phyloP scores from a whole-genome alignment of 2,113 vertebrate species.

The Protomyctophum bolini region DNA sequence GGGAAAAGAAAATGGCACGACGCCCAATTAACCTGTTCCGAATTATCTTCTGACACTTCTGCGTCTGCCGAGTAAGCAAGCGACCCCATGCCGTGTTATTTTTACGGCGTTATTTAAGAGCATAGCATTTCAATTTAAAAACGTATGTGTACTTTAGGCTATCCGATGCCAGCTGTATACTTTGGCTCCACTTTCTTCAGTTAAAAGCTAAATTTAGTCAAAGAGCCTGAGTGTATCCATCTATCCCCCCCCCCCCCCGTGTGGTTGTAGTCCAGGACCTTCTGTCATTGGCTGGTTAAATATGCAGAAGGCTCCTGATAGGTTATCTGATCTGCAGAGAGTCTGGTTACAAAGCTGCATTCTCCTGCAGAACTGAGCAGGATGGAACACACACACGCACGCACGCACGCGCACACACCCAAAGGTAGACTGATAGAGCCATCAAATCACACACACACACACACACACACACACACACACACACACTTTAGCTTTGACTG shows the following conservation, averaged over 20 bases:
- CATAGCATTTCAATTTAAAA: too few species aligned
- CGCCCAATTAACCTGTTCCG: too few species aligned
- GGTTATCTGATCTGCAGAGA: slow-evolving; percentile 65
- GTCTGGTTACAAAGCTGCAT: slow-evolving; percentile 64
- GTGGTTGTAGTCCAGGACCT: slow-evolving; percentile 11
- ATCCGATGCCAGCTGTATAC: background rate
- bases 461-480: slow-evolving; percentile 28
- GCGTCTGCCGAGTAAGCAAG: too few species aligned
- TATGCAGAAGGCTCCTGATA: slow-evolving; percentile 67
- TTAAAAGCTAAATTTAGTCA: slow-evolving; percentile 8
- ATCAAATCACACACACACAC: slow-evolving; percentile 20
- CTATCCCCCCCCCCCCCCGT: background rate
- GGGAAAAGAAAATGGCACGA: too few species aligned
- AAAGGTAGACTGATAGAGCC: background rate
- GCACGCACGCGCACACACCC: slow-evolving; percentile 28
- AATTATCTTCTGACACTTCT: too few species aligned
- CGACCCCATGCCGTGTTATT: too few species aligned
- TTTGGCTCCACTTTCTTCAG: background rate
- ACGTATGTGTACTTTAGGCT: too few species aligned
- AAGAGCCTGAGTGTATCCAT: background rate
- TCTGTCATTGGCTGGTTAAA: slow-evolving; percentile 59
- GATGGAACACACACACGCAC: slow-evolving; percentile 15
- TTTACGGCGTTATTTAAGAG: too few species aligned
- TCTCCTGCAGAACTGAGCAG: slow-evolving; percentile 41
- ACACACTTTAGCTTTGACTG: slow-evolving; percentile 69